These are phyloP conservation scores for Lottia gigantea DNA, from an alignment of 2,888 invertebrate species.

Conservation along the genomic window DNA sequence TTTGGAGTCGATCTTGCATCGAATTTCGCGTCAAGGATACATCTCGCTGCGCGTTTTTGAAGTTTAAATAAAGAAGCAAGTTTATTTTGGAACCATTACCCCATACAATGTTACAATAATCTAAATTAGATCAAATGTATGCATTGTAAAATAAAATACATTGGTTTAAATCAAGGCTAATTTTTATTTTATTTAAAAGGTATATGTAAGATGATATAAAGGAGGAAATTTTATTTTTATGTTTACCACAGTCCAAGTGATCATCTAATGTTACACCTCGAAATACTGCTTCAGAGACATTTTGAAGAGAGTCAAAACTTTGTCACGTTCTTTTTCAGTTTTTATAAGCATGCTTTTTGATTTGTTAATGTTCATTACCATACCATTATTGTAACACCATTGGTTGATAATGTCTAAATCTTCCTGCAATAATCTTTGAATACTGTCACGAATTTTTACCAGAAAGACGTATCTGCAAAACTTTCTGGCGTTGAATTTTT, in stretches of 20 bases:
- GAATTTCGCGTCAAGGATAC: too few species aligned
- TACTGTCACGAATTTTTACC: neutral
- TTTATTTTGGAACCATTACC: neutral
- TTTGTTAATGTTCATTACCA: slow-evolving; percentile 2
- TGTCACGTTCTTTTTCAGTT: neutral
- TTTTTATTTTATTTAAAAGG: neutral
- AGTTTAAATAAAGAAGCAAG: too few species aligned
- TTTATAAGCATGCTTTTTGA: neutral
- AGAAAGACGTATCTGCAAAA: neutral
- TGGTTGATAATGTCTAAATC: neutral
- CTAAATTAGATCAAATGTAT: neutral
- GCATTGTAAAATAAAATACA: neutral
- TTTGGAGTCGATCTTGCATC: too few species aligned
- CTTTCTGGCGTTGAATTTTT: neutral
- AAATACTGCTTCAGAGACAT: neutral
- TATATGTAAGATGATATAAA: neutral
- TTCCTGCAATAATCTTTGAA: neutral
- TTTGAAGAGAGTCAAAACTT: neutral
- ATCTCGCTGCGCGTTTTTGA: too few species aligned
- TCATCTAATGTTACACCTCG: neutral
- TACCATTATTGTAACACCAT: slow-evolving; percentile 5
- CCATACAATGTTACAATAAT: neutral
- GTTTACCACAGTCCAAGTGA: neutral
- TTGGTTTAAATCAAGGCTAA: neutral
- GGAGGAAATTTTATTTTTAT: neutral